Conservation (phyloP, 2,888 invertebrate genomes). For the Drosophila pseudotalamancana region DNA sequence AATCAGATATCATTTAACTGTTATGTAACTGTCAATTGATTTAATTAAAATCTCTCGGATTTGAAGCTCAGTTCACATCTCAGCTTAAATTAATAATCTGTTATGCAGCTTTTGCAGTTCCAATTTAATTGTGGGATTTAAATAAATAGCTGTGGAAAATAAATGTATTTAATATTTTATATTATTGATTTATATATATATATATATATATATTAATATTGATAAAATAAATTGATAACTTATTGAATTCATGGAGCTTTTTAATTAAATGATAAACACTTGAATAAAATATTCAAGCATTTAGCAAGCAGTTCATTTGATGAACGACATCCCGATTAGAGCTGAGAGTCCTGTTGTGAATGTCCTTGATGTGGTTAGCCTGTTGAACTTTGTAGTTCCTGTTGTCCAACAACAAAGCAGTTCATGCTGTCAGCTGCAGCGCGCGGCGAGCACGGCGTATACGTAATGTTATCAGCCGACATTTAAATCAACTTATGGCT, state of each 20-base stretch:
- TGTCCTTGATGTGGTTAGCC: slow-evolving; percentile 42
- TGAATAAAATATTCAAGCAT: neutral
- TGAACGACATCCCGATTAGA: neutral
- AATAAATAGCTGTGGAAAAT: too few relatives aligned
- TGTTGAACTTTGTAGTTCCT: slow-evolving; percentile 14
- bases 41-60: too few relatives aligned
- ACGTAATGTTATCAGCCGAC: slow-evolving; percentile 43
- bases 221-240: neutral
- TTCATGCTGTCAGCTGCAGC: slow-evolving; percentile 29
- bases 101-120: too few relatives aligned
- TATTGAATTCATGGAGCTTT: neutral
- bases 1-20: too few relatives aligned
- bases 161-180: too few relatives aligned
- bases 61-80: too few relatives aligned
- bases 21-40: too few relatives aligned
- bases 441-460: slow-evolving; percentile 36
- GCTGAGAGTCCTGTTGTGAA: slow-evolving; percentile 1
- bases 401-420: slow-evolving; percentile 23
- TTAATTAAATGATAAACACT: neutral
- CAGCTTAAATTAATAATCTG: too few relatives aligned
- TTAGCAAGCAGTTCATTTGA: neutral
- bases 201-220: neutral
- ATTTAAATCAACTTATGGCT: slow-evolving; percentile 62
- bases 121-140: too few relatives aligned
- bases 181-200: too few relatives aligned